A percentile compares a stretch with the other conserved stretches of the same genome.
These are phyloP conservation scores for Crotalus horridus DNA, from an alignment of 2,113 vertebrate species.

Conservation along the genomic window DNA sequence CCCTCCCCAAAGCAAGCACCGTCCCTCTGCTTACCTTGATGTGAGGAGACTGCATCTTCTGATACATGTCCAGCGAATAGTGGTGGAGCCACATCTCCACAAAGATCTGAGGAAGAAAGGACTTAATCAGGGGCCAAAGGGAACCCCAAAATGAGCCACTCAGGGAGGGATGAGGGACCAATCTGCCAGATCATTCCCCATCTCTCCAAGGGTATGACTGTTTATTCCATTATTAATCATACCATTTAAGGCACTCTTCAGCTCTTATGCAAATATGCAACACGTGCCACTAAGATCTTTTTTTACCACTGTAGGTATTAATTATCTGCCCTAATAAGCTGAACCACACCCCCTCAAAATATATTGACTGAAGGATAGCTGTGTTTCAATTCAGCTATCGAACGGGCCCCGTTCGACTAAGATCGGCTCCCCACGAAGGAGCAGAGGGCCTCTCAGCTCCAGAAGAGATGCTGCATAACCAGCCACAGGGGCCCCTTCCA, in stretches of 20 bases:
- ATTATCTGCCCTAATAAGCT: not conserved
- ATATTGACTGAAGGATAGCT: not conserved
- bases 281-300: not conserved
- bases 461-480: not conserved
- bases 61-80: conserved; percentile 95
- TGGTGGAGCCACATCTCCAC: conserved; percentile 99
- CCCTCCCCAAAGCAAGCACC: not conserved
- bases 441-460: not conserved
- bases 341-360: not conserved
- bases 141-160: conserved; percentile 31
- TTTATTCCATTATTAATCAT: not conserved
- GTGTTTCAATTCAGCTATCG: not conserved
- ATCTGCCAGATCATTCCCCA: not conserved
- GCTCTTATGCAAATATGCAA: not conserved
- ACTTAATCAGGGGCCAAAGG: conserved; percentile 6
- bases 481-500: not conserved
- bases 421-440: not conserved
- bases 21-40: conserved; percentile 86
- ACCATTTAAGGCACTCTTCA: not conserved
- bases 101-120: conserved; percentile 79
- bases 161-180: conserved; percentile 71
- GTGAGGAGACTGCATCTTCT: conserved; percentile 96
- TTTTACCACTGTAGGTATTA: not conserved
- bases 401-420: not conserved
- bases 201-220: not conserved